Evolutionary conservation across 2,113 vertebrate genomes (phyloP), one percentile per base, ranked within the genome.

Genomic region (Trogon melanurus): DNA sequence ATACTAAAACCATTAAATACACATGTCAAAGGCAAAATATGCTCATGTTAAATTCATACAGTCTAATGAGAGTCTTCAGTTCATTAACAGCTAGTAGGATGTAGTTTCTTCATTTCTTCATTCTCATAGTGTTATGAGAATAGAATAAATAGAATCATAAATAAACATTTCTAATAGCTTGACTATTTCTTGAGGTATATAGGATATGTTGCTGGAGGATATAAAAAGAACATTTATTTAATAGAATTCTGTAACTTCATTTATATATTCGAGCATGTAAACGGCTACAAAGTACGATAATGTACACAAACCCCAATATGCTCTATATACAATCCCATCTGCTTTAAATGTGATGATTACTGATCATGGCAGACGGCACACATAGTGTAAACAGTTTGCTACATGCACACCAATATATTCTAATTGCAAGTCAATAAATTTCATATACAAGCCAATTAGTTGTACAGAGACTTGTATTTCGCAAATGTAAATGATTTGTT

Each of bases 371-470:
- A 95, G 67, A 65, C 45, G 2, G 67, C 26, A 38, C 87, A 58
- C 47, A 21, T 41, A 71, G 12, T 54, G 70, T 48, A 90, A 97
- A 41, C 53, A 79, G 47, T 81, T 93, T 61, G 79, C 66, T 88
- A 4, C 38, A 66, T 61, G 73, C 64, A 91, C 84, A 93, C 80
- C 57, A 44, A 89, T 76, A 58, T 75, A 85, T 86, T 73, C 85
- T 95, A 56, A 97, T 90, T 72, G 36, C 83, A n/a, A 92, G 89
- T 94, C 96, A 90, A 94, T 97, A 95, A 54, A 91, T 93, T 90
- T 90, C 93, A 88, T 88, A 92, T 82, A 87, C 67, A 85, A 79
- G 56, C 83, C 93, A 96, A 89, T 97, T 95, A 94, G 89, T 73
- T 92, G 78, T 36, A 84, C 73, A 92, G 38, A 60, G n/a, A 16